Percentiles rank a stretch among this genome's conserved stretches.
These are phyloP conservation scores for Clistopyga incitator DNA, from an alignment of 2,888 invertebrate species.

Conservation along the genomic window DNA sequence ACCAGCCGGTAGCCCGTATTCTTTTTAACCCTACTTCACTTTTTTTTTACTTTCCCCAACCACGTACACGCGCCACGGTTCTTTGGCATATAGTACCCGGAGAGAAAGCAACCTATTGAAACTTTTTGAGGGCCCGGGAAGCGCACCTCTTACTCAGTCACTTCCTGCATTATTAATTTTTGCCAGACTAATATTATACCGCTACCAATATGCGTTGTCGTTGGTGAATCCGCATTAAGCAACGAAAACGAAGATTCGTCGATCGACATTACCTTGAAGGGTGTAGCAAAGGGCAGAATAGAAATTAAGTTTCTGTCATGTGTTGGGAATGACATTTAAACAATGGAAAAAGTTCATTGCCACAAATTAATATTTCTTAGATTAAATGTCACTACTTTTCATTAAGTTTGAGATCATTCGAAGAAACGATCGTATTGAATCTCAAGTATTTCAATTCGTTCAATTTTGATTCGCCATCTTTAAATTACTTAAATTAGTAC, in stretches of 20 bases:
- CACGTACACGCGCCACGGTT: slow-evolving; percentile 8
- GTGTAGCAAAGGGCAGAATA: neutral
- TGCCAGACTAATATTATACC: neutral
- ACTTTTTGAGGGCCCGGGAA: slow-evolving; percentile 26
- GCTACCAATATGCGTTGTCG: slow-evolving; percentile 20
- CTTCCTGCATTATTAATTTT: slow-evolving; percentile 52
- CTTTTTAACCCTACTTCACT: slow-evolving; percentile 26
- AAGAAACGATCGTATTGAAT: too few relatives aligned
- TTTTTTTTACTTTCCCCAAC: slow-evolving; percentile 13
- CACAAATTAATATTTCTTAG: too few relatives aligned
- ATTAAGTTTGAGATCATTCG: too few relatives aligned
- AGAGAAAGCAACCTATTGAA: slow-evolving; percentile 26
- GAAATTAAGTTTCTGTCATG: neutral
- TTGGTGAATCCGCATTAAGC: neutral
- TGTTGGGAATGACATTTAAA: neutral
- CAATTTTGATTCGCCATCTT: neutral
- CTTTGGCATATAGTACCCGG: neutral
- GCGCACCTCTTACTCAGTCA: slow-evolving; percentile 18
- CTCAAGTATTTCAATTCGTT: too few relatives aligned
- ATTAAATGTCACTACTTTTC: too few relatives aligned
- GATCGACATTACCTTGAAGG: neutral
- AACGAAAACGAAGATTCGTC: neutral
- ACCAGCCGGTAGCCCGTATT: slow-evolving; percentile 6
- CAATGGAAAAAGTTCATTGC: too few relatives aligned
- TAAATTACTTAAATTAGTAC: neutral